Evolutionary conservation across 2,888 invertebrate genomes (phyloP).

Genomic region (Dryobota labecula): DNA sequence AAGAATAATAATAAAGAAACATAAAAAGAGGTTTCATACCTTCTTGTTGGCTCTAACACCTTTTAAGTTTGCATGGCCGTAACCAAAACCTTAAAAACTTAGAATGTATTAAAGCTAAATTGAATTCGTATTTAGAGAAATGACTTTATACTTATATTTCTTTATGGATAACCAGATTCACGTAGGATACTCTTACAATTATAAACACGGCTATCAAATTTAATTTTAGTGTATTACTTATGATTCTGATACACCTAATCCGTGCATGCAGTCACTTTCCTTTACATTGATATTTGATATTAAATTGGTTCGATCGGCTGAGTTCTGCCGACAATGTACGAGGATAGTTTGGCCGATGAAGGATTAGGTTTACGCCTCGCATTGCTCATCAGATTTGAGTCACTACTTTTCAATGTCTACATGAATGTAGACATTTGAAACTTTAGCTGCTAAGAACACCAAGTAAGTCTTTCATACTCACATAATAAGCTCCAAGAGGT

Average conservation of each 20-base stretch:
- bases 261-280: neutral
- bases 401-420: neutral
- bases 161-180: neutral
- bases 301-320: neutral
- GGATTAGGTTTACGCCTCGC: neutral
- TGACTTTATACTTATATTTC: neutral
- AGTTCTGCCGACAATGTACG: neutral
- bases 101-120: neutral
- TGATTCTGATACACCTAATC: neutral
- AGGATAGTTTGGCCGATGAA: too few species aligned
- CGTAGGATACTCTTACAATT: neutral
- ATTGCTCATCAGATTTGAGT: neutral
- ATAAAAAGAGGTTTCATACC: too few species aligned
- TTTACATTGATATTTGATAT: too few species aligned
- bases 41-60: too few species aligned
- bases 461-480: conserved; percentile 65
- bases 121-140: neutral
- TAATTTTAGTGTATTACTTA: neutral
- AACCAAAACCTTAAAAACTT: neutral
- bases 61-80: neutral
- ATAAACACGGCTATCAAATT: neutral
- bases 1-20: too few species aligned
- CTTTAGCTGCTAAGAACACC: neutral
- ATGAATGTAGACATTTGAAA: neutral
- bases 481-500: conserved; percentile 77